These are phyloP conservation scores for Marasmarcha lunaedactyla DNA, from an alignment of 2,888 invertebrate genomes.

Conservation along the genomic window DNA sequence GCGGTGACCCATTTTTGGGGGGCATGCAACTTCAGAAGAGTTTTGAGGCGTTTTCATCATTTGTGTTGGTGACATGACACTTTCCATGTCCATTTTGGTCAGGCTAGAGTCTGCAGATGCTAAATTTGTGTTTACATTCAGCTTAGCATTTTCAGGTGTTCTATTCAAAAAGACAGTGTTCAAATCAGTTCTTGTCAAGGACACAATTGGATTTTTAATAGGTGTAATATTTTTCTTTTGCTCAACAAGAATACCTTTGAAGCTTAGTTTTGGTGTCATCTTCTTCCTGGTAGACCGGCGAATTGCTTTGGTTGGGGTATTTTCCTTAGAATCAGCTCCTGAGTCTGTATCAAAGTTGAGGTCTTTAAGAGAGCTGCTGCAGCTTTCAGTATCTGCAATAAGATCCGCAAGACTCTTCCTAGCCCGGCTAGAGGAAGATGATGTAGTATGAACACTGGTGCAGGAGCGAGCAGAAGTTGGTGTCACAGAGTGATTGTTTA, in stretches of 20 bases:
- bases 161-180: too few relatives aligned
- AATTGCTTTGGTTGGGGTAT: slow-evolving; percentile 44
- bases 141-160: too few relatives aligned
- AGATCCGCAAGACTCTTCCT: slow-evolving; percentile 55
- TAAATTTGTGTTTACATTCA: too few relatives aligned
- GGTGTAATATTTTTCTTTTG: slow-evolving; percentile 47
- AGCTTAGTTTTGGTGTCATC: slow-evolving; percentile 46
- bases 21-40: slow-evolving; percentile 36
- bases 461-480: slow-evolving; percentile 59
- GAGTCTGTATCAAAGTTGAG: slow-evolving; percentile 60
- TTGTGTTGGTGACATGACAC: slow-evolving; percentile 42
- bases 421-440: slow-evolving; percentile 54
- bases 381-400: slow-evolving; percentile 61
- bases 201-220: slow-evolving; percentile 35
- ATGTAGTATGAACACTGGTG: slow-evolving; percentile 45
- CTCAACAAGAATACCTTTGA: slow-evolving; percentile 49
- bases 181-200: slow-evolving; percentile 16
- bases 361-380: slow-evolving; percentile 62
- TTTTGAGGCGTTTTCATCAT: slow-evolving; percentile 58
- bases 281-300: slow-evolving; percentile 36
- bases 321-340: slow-evolving; percentile 56
- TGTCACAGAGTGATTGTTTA: slow-evolving; percentile 49
- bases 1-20: slow-evolving; percentile 40
- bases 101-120: slow-evolving; percentile 31
- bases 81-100: slow-evolving; percentile 47